Evolutionary conservation across 2,888 invertebrate species (phyloP), one percentile per base, ranked within the genome.

Genomic region (Eupithecia abbreviata): DNA sequence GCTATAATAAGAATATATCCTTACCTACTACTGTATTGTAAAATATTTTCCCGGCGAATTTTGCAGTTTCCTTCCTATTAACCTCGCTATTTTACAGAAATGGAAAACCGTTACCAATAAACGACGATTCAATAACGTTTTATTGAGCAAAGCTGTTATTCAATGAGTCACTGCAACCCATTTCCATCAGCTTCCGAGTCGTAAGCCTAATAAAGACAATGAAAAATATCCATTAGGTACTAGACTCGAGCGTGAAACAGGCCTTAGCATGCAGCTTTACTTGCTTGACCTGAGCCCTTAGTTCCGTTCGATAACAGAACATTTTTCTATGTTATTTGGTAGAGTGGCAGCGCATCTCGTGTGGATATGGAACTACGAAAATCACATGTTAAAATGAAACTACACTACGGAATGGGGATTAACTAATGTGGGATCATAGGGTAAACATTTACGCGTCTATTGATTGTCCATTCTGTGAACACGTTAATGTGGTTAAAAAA

Each of bases 161-260:
- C 43, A 43, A n/a, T 67, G 67, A 67, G n/a, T 68, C 67, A 68
- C 15, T 79, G 79, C 84, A 85, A 82, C 85, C 88, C 85, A 86
- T 85, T 87, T 81, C 42, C 81, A 83, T 76, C 77, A 13, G 77
- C 84, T 90, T 90, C 89, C 88, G 84, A 86, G 84, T 88, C 85
- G 82, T 83, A 85, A 86, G 82, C 84, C 85, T 81, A 85, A 85
- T 87, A 85, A 84, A 85, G 84, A 80, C 86, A 87, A 89, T 87
- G 81, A 86, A 83, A 81, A 82, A 82, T 86, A 87, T 86, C 84
- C 84, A 82, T 86, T 84, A 30, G 30, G 30, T 30, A 82, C n/a
- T n/a, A 43, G 67, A 66, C 66, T 42, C 9, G 58, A 3, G 18
- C 9, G 18, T 58, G 58, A 10, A 67, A 67, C 67, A n/a, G 43